Base-by-base conservation (phyloP, 2,888 invertebrate species). In the Linnaemya vulpina region DNA sequence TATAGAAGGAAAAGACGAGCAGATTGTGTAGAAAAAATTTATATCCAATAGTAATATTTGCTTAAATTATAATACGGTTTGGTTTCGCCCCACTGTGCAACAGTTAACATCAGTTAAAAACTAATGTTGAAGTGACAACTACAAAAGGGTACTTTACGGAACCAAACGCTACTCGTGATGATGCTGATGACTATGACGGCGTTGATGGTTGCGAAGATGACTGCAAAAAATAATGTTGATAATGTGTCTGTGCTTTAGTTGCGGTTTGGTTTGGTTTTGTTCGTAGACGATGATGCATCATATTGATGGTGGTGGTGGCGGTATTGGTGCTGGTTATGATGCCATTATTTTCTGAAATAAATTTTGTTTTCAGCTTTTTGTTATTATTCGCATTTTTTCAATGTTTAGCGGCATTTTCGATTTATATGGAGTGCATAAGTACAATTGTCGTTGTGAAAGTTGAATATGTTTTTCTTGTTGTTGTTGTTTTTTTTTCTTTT, bases 201-300 rank as follows among this genome's bases (percentile, higher is more conserved):
- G 55, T 63, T 76, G 58, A 65, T 20, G 51, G 58, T 55, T 35
- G 15, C 11, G 22, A 76, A 62, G 20, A 70, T 46, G 70, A 63
- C 68, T 74, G 55, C 71, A 65, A 65, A 51, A 63, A 58, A 49
- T 49, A 35, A 55, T 67, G 68, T 8, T 78, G 80, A 74, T 82
- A 81, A 81, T 82, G 71, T 74, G 75, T 71, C 65, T 70, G 82
- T 82, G 71, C 82, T 85, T 81, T 71, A 82, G 65, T 85, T 82
- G 74, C 58, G 78, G 78, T 84, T 71, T 65, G 20, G n/a, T 62
- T 20, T 76, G 78, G 78, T 84, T 71, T 65, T n/a, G n/a, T 62
- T 20, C 73, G 46, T 55, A 62, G 80, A 67, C 60, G 70, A 67
- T 67, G 70, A 71, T 75, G 63, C 63, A 51, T 74, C 68, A 77